These are phyloP conservation scores for Cyanoliseus patagonus DNA, from an alignment of 2,113 vertebrate species.

Conservation along the genomic window DNA sequence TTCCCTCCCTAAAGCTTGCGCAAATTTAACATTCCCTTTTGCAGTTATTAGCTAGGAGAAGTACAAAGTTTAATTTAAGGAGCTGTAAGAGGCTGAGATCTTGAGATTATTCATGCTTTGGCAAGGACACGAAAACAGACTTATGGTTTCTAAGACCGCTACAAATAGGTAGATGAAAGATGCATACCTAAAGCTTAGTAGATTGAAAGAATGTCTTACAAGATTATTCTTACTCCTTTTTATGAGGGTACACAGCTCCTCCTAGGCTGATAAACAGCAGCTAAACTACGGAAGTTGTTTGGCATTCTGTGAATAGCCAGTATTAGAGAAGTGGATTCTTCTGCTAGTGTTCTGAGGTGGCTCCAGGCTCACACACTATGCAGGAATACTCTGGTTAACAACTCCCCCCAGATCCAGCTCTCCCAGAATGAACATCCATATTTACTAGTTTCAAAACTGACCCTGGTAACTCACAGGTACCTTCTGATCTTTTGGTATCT, in stretches of 20 bases:
- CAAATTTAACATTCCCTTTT: slow-evolving; percentile 8
- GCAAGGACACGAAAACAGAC: not conserved
- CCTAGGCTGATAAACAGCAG: not conserved
- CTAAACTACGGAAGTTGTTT: not conserved
- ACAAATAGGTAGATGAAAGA: slow-evolving; percentile 17
- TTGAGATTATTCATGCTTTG: slow-evolving; percentile 16
- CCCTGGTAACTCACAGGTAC: not conserved
- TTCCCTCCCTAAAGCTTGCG: not conserved
- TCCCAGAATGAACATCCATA: not conserved
- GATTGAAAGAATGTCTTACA: not conserved
- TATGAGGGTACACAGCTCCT: not conserved
- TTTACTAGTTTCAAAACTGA: not conserved
- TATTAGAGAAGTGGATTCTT: not conserved
- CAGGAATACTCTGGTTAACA: not conserved
- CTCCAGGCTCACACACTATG: fast-evolving
- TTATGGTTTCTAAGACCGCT: not conserved
- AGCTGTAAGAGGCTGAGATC: slow-evolving; percentile 11
- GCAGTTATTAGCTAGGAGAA: not conserved
- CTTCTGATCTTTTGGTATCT: not conserved
- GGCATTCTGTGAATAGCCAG: not conserved
- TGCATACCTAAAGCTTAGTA: not conserved
- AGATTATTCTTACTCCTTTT: not conserved
- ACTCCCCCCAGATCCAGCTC: not conserved
- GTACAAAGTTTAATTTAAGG: slow-evolving; percentile 16
- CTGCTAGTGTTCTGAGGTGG: not conserved